Evolutionary conservation across 2,888 invertebrate genomes (phyloP), one percentile per base, ranked within the genome.

Genomic region (Nasonia oneida): DNA sequence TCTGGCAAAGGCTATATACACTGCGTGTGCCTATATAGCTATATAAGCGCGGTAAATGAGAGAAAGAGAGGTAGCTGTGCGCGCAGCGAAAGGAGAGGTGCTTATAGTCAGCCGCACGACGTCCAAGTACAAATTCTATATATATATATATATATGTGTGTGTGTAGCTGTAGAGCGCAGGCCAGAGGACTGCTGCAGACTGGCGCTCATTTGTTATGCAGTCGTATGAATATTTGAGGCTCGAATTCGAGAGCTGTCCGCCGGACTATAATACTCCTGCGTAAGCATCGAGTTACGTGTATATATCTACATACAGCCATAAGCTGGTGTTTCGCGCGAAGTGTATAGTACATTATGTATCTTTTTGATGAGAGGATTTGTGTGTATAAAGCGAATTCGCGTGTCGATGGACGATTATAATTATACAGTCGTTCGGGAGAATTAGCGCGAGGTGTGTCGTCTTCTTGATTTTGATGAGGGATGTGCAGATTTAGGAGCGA

Each of bases 141-240:
- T 23, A 23, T 23, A 23, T 23, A 23, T 23, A 23, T 23, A 39
- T 18, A 23, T 37, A 23, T n/a, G 50, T 61, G 75, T 14, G 15
- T 18, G 14, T 18, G 18, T 6, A n/a, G 15, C 23, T 23, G 29
- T 61, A 8, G 4, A 50, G 50, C 70, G 61, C 57, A 57, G n/a
- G 57, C 50, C 67, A 42, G 42, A 42, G 18, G 33, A 83, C 77
- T 73, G 70, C 29, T n/a, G 76, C 39, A 29, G 47, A 50, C 61
- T 88, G 85, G 86, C 86, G 85, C 89, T 89, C 90, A 89, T 91
- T 91, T 89, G 90, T 90, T 91, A 91, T 90, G 89, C 90, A 90
- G 88, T 90, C 89, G 88, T 90, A 90, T 90, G 90, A 91, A 90
- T 90, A 91, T 90, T 90, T 90, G 88, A 91, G 89, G 84, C 85